These are phyloP conservation scores for Prunella himalayana DNA, from an alignment of 2,113 vertebrate species.

Conservation along the genomic window DNA sequence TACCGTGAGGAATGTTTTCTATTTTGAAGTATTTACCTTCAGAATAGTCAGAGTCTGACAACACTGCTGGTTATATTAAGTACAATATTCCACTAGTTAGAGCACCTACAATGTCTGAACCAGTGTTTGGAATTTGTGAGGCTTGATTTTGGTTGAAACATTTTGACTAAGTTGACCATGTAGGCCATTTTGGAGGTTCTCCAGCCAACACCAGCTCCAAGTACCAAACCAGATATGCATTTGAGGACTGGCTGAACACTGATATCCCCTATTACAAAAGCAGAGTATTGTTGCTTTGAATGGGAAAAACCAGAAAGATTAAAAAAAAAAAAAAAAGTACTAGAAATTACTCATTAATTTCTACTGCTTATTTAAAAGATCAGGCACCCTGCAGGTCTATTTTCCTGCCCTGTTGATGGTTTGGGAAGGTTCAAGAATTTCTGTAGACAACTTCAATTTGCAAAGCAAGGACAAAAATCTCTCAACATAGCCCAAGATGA, in stretches of 20 bases:
- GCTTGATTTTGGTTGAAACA: background rate
- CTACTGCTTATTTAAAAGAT: background rate
- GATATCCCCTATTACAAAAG: background rate
- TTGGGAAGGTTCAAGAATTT: background rate
- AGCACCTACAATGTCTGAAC: background rate
- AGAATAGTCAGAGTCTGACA: background rate
- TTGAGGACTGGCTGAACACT: background rate
- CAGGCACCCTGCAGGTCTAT: background rate
- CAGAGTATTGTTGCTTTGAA: background rate
- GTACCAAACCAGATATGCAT: background rate
- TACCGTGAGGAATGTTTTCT: background rate
- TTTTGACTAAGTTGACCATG: background rate
- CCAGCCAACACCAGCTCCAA: background rate
- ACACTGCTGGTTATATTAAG: background rate
- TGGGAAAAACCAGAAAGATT: background rate
- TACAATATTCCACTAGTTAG: background rate
- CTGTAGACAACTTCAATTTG: background rate
- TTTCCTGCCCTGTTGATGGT: background rate
- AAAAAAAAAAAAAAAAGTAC: background rate
- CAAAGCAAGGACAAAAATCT: background rate
- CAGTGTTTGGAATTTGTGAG: background rate
- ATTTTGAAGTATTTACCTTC: background rate
- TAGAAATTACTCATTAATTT: background rate
- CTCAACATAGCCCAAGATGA: background rate
- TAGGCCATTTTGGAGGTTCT: background rate